These are phyloP conservation scores for Gryllus longicercus DNA, from an alignment of 2,888 invertebrate species.

Conservation along the genomic window DNA sequence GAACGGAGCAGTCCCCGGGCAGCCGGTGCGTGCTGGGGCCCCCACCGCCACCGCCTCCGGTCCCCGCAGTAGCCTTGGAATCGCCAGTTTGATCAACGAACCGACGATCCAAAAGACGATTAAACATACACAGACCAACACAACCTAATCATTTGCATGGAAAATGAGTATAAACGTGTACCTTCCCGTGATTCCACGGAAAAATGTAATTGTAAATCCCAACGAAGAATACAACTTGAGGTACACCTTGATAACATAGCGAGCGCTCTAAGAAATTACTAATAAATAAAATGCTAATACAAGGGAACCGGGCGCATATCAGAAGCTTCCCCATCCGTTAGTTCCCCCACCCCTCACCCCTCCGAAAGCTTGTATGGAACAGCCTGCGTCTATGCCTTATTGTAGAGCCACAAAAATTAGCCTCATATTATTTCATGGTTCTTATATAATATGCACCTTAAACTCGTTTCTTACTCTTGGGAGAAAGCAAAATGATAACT, in stretches of 20 bases:
- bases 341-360: not conserved
- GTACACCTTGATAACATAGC: conserved; percentile 1
- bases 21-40: not conserved
- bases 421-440: conserved; percentile 21
- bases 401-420: conserved; percentile 18
- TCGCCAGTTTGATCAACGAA: not conserved
- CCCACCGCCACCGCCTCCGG: not conserved
- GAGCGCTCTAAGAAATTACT: not conserved
- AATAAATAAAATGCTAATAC: conserved; percentile 9
- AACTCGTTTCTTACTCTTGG: conserved; percentile 11
- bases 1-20: too few species aligned
- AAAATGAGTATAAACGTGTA: conserved; percentile 17
- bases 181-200: not conserved
- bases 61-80: not conserved
- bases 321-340: not conserved
- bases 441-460: conserved; percentile 18
- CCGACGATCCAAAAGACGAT: not conserved
- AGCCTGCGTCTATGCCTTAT: not conserved
- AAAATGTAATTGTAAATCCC: conserved; percentile 17
- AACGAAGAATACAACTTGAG: conserved; percentile 17
- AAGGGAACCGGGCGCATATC: conserved; percentile 2
- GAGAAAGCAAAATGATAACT: conserved; percentile 17
- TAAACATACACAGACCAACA: conserved; percentile 6
- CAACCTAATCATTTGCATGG: not conserved
- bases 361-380: not conserved